Percentiles rank a stretch among this genome's conserved stretches.
Conservation (phyloP, 2,888 invertebrate species). For the Lathronympha strigana region DNA sequence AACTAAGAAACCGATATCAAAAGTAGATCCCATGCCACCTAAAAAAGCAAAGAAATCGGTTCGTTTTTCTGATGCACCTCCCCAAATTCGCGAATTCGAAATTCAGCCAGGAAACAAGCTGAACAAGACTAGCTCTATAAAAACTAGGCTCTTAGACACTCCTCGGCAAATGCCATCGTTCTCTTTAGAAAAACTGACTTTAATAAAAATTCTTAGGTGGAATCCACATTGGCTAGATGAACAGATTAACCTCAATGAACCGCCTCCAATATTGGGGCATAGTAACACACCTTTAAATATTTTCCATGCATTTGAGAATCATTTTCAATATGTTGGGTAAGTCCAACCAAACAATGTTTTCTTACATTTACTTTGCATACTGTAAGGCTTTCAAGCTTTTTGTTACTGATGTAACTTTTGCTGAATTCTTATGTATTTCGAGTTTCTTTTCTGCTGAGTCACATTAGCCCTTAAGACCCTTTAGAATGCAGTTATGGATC, state of each 20-base stretch:
- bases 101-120: slow-evolving; percentile 72
- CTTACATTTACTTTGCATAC: no score
- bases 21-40: slow-evolving; percentile 60
- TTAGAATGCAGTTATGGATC: no score
- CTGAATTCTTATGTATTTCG: no score
- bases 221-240: slow-evolving; percentile 87
- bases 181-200: slow-evolving; percentile 74
- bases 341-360: slow-evolving; percentile 46
- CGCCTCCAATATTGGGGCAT: slow-evolving; percentile 83
- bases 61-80: slow-evolving; percentile 61
- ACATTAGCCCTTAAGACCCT: no score
- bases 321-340: slow-evolving; percentile 85
- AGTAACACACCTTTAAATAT: slow-evolving; percentile 78
- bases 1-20: slow-evolving; percentile 64
- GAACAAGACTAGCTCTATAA: slow-evolving; percentile 67
- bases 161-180: slow-evolving; percentile 62
- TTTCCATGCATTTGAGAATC: slow-evolving; percentile 81
- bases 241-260: slow-evolving; percentile 73
- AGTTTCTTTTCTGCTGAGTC: no score
- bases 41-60: slow-evolving; percentile 65
- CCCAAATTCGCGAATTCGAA: slow-evolving; percentile 62
- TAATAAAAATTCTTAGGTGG: slow-evolving; percentile 86
- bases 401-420: no score
- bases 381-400: no score
- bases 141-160: slow-evolving; percentile 59